Evolutionary conservation across 2,888 invertebrate genomes (phyloP).

Genomic region (Meiosimyza decipiens): DNA sequence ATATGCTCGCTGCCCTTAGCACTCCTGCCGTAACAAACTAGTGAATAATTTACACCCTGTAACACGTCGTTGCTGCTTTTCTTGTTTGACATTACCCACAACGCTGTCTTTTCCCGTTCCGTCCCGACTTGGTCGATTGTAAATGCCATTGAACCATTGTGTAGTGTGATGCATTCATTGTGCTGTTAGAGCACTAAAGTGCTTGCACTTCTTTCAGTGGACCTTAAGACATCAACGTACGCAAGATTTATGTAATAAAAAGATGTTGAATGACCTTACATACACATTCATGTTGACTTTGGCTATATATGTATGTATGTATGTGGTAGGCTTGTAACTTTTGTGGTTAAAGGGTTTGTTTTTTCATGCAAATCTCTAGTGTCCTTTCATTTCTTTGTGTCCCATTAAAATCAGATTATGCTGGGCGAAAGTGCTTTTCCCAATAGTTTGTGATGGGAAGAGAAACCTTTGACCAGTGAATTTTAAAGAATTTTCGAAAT

Average conservation of each 20-base stretch:
- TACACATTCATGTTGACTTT: slow-evolving; percentile 33
- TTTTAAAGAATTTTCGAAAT: no score
- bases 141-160: slow-evolving; percentile 3
- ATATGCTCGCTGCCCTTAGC: not conserved
- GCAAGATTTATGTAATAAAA: no score
- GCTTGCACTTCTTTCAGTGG: not conserved
- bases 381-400: no score
- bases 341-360: slow-evolving; percentile 15
- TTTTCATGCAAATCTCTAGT: no score
- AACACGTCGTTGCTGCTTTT: not conserved
- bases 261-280: slow-evolving; percentile 9
- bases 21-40: slow-evolving; percentile 6
- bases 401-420: no score
- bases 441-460: no score
- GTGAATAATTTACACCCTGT: slow-evolving; percentile 25
- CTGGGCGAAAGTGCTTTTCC: no score
- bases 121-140: not conserved
- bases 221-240: no score
- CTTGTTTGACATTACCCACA: not conserved
- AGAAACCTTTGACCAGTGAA: no score
- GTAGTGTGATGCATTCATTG: not conserved
- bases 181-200: not conserved
- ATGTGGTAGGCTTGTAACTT: not conserved
- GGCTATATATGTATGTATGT: slow-evolving; percentile 29
- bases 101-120: not conserved